Percentiles rank a stretch among this genome's conserved stretches.
These are phyloP conservation scores for Urocynchramus pylzowi DNA, from an alignment of 2,113 vertebrate genomes.

Conservation along the genomic window DNA sequence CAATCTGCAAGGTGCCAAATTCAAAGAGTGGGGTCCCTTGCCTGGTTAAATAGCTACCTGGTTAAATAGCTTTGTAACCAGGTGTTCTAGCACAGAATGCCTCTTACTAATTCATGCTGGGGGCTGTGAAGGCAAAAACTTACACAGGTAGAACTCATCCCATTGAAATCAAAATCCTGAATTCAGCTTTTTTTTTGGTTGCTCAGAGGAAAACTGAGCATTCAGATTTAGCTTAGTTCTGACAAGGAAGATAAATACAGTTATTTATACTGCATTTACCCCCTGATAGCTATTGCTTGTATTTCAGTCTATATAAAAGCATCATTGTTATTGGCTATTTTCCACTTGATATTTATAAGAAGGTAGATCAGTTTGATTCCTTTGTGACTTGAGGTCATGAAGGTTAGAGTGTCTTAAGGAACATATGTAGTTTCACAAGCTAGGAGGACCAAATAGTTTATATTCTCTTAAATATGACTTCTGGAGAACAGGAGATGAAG, in stretches of 20 bases:
- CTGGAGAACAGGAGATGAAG: background rate
- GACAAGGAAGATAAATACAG: background rate
- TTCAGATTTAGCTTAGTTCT: background rate
- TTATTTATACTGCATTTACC: background rate
- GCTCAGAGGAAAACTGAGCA: background rate
- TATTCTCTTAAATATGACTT: background rate
- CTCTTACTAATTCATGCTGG: background rate
- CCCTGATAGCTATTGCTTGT: background rate
- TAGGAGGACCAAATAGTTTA: background rate
- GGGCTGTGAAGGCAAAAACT: background rate
- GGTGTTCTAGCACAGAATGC: background rate
- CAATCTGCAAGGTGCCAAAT: background rate
- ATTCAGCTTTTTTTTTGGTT: background rate
- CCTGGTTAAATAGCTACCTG: background rate
- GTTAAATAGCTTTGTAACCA: background rate
- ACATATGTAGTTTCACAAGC: fast-evolving
- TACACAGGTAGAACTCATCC: background rate
- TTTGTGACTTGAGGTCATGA: background rate
- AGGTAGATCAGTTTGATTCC: background rate
- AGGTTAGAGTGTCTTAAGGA: background rate
- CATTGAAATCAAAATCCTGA: background rate
- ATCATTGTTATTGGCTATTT: background rate
- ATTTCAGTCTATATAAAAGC: background rate
- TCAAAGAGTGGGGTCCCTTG: background rate
- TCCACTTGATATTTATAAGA: background rate